phyloP scores from a whole-genome alignment of 2,888 invertebrate genomes.

The Thecocarcelia acutangulata region DNA sequence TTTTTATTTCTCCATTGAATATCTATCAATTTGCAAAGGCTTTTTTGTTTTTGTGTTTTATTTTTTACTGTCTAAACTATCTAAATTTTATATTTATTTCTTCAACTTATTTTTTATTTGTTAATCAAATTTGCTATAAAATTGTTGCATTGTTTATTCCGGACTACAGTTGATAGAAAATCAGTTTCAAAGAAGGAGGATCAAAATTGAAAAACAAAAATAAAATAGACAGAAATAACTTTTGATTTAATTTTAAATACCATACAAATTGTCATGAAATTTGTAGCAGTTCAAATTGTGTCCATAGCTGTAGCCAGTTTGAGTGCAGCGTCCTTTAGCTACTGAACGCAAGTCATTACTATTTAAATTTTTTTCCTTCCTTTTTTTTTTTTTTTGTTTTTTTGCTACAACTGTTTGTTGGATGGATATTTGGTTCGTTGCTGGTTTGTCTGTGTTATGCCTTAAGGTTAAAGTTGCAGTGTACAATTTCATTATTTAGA shows the following conservation, averaged over 20 bases:
- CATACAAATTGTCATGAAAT: conserved; percentile 56
- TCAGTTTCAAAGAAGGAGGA: conserved; percentile 23
- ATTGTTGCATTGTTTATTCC: conserved; percentile 63
- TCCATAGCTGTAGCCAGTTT: neutral
- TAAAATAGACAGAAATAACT: conserved; percentile 5
- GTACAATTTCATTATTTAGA: conserved; percentile 29
- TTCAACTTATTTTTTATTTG: conserved; percentile 54
- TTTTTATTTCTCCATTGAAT: conserved; percentile 1
- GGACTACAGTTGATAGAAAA: conserved; percentile 35
- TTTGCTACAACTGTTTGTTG: conserved; percentile 24
- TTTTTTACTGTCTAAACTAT: conserved; percentile 60
- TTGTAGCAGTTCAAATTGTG: conserved; percentile 2
- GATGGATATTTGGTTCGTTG: conserved; percentile 4
- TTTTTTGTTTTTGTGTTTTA: conserved; percentile 31
- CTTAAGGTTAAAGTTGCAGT: conserved; percentile 45
- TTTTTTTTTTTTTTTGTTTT: neutral
- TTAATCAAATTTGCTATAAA: conserved; percentile 62
- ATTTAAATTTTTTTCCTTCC: neutral
- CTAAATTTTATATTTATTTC: conserved; percentile 57
- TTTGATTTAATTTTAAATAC: conserved; percentile 58
- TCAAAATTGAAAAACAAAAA: neutral
- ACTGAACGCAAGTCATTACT: conserved; percentile 23
- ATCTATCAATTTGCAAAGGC: conserved; percentile 38
- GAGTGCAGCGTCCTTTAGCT: conserved; percentile 15
- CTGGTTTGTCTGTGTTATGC: conserved; percentile 13